phyloP scores from a whole-genome alignment of 1,140 invertebrate species.

The Tetragonula clypearis region DNA sequence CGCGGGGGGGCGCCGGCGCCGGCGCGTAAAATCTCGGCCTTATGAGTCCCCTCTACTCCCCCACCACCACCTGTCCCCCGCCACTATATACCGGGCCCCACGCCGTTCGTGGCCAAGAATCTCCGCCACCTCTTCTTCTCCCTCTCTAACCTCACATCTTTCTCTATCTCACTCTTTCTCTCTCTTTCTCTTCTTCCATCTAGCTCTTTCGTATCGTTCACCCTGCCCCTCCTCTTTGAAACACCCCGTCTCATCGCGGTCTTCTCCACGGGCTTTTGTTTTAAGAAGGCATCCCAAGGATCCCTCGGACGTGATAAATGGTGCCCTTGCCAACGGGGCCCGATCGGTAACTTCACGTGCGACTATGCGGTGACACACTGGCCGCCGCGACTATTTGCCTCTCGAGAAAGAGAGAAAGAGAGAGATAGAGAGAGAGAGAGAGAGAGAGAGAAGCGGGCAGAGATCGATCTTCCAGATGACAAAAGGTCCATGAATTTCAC shows the following conservation, averaged over 20 bases:
- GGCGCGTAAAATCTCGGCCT: conserved; percentile 80
- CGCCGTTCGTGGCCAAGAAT: conserved; percentile 33
- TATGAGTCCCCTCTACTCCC: conserved; percentile 69
- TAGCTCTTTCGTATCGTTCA: conserved; percentile 36
- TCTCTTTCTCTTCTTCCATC: background rate
- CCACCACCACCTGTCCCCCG: conserved; percentile 28
- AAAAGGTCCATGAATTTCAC: conserved; percentile 21
- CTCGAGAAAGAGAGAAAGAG: background rate
- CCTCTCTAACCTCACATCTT: conserved; percentile 4
- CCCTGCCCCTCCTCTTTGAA: conserved; percentile 54
- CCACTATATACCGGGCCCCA: conserved; percentile 46
- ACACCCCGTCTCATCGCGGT: conserved; percentile 55
- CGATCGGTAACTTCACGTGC: conserved; percentile 60
- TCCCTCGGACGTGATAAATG: conserved; percentile 78
- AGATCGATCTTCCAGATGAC: conserved; percentile 50
- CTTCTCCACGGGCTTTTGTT: conserved; percentile 77
- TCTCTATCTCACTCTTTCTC: conserved; percentile 27
- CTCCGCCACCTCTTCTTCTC: conserved; percentile 51
- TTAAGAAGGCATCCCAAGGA: conserved; percentile 76
- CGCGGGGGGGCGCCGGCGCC: conserved; percentile 82
- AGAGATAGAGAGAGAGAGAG: background rate
- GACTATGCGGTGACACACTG: conserved; percentile 55
- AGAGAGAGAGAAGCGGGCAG: background rate
- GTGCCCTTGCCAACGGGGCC: conserved; percentile 56
- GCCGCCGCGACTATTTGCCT: conserved; percentile 52